A percentile compares a stretch with the other conserved stretches of the same genome.
Conservation (phyloP, 2,113 vertebrate genomes). For the Sinocyclocheilus grahami region DNA sequence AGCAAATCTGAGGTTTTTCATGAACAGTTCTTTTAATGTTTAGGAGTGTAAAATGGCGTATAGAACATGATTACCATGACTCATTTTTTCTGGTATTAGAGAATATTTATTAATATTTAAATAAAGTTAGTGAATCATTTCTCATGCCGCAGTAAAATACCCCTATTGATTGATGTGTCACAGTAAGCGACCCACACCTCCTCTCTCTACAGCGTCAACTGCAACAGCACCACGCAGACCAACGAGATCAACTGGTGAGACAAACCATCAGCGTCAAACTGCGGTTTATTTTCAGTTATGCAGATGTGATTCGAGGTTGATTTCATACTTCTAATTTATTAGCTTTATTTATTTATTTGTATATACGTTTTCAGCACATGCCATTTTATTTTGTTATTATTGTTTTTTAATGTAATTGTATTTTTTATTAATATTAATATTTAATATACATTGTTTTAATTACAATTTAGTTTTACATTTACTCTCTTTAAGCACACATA, state of each 20-base stretch:
- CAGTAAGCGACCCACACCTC: neutral
- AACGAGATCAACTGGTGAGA: slow-evolving; percentile 77
- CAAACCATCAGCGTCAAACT: slow-evolving; percentile 21
- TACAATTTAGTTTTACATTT: neutral
- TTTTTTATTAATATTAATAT: neutral
- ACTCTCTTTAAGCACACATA: neutral
- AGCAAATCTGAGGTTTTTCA: neutral
- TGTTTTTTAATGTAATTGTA: neutral
- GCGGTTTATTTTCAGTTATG: neutral
- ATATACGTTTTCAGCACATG: too few species aligned
- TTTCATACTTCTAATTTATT: neutral
- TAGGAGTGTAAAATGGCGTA: neutral
- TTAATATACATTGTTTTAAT: neutral
- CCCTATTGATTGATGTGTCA: neutral
- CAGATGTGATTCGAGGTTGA: neutral
- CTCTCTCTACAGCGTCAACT: slow-evolving; percentile 66
- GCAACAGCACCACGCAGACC: slow-evolving; percentile 68
- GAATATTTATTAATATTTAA: neutral
- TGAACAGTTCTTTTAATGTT: neutral
- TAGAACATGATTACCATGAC: neutral
- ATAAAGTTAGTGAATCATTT: neutral
- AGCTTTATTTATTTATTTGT: too few species aligned
- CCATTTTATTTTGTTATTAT: neutral
- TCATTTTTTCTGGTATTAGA: neutral
- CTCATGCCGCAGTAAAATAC: slow-evolving; percentile 6